Evolutionary conservation across 1,140 invertebrate genomes (phyloP), one percentile per base, ranked within the genome.

Genomic region (Aphaenogaster floridana): DNA sequence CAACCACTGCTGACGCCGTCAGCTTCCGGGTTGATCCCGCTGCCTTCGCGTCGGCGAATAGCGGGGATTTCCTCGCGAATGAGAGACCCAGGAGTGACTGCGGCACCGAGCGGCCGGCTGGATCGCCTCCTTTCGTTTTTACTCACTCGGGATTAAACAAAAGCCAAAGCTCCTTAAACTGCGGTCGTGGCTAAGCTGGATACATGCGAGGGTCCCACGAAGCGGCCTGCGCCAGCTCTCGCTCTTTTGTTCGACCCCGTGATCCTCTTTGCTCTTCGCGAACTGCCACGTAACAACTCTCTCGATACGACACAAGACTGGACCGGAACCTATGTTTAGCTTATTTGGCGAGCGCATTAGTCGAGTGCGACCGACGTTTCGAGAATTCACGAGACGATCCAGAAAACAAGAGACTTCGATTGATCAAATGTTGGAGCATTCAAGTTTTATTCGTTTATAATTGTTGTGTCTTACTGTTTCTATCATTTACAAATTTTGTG

Each of bases 131-230:
- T 92, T 93, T 94, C 94, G 92, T 95, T 95, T 95, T 95, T 95
- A 94, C 93, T 95, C 92, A 93, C 92, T 90, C 91, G 89, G 93
- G 94, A 95, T 95, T 95, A 95, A 95, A 94, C 92, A 92, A 94
- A 95, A 94, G 92, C 94, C 86, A 95, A 95, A 95, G 95, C 95
- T 95, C 94, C 94, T 95, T 95, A 95, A 95, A 95, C 94, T 95
- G 94, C 90, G 94, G 94, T 95, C 89, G 88, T 71, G 91, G 87
- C 92, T 94, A 95, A 95, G 94, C 94, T 95, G 94, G 93, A 94
- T 95, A 95, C 94, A 95, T 95, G 92, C 91, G 93, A 94, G 93
- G 94, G 93, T 94, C 92, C 89, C 85, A 72, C 86, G 86, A 85
- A 87, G 61, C 63, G 66, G 59, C 59, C 66, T 63, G 57, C 81